Evolutionary conservation across 2,797 vertebrate genomes (phyloP), one percentile per base, ranked within the genome.

Genomic region (Meriones psammophilus): DNA sequence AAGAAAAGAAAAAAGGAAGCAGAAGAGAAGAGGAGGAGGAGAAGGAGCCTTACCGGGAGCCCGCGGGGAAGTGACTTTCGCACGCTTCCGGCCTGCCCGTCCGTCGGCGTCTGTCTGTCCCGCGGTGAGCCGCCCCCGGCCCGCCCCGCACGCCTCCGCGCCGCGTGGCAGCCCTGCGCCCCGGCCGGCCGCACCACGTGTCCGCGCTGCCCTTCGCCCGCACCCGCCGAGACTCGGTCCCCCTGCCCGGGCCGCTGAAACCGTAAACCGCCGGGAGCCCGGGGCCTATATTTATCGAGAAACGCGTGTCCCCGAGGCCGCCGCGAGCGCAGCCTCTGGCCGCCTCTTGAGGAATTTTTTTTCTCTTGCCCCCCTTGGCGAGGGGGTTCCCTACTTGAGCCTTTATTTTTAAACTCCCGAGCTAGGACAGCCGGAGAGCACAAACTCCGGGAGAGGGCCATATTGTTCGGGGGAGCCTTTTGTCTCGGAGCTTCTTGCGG

Each of bases 231-330:
- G 89, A 89, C 96, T 97, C 26, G 42, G 96, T 92, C 95, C 97
- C 97, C 85, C 87, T 60, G 50, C 68, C 92, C 54, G 7, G 96
- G 94, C 95, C 74, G 96, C 92, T 97, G 97, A 97, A 97, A 96
- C 94, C 93, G 50, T 96, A 97, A 95, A 96, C 97, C 96, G 87
- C 96, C 96, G n/a, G 89, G 92, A 94, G 96, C 95, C 86, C 92
- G 88, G 78, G 97, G 97, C 97, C 97, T 97, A 76, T 97, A 97
- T 97, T 97, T 98, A 97, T 96, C 92, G 91, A 81, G 77, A 92
- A 96, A 96, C 97, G 96, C 94, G 94, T 78, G 95, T 96, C 88
- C 95, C 18, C 68, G 14, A 80, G 94, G 94, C 97, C 89, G 79
- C 93, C 33, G 91, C 84, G 96, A 89, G 77, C 33, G 94, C 88